Percentiles rank a stretch among this genome's conserved stretches.
These are phyloP conservation scores for Atethmia centrago DNA, from an alignment of 2,888 invertebrate species.

Conservation along the genomic window DNA sequence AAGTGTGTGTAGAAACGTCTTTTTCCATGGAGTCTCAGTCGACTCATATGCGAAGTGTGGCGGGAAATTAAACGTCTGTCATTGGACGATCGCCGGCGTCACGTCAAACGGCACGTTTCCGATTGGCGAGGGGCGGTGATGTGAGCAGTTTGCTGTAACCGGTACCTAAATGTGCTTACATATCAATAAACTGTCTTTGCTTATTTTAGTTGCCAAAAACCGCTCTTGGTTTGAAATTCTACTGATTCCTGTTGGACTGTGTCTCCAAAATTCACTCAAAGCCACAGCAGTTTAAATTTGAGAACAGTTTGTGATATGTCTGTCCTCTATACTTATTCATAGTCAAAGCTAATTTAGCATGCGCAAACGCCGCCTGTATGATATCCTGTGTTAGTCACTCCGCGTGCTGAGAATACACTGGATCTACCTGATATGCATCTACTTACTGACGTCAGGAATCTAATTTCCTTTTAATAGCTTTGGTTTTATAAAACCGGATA, in stretches of 20 bases:
- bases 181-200: neutral
- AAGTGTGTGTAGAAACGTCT: slow-evolving; percentile 25
- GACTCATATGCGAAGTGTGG: slow-evolving; percentile 21
- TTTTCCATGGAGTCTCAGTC: slow-evolving; percentile 9
- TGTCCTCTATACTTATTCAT: slow-evolving; percentile 17
- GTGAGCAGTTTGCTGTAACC: neutral
- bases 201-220: neutral
- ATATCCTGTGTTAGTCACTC: slow-evolving; percentile 63
- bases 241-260: neutral
- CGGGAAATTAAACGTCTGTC: slow-evolving; percentile 55
- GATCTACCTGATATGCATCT: slow-evolving; percentile 58
- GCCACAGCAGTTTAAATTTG: neutral
- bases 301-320: neutral
- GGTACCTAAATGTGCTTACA: neutral
- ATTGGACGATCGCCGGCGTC: slow-evolving; percentile 30
- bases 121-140: slow-evolving; percentile 29
- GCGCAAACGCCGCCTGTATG: slow-evolving; percentile 40
- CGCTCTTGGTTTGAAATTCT: neutral
- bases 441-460: slow-evolving; percentile 39
- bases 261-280: neutral
- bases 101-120: slow-evolving; percentile 39
- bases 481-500: slow-evolving; percentile 35
- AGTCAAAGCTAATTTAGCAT: slow-evolving; percentile 48
- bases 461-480: slow-evolving; percentile 42
- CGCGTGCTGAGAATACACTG: slow-evolving; percentile 57